Base-by-base conservation (phyloP, 2,797 vertebrate species). In the Gobio occitaniae region DNA sequence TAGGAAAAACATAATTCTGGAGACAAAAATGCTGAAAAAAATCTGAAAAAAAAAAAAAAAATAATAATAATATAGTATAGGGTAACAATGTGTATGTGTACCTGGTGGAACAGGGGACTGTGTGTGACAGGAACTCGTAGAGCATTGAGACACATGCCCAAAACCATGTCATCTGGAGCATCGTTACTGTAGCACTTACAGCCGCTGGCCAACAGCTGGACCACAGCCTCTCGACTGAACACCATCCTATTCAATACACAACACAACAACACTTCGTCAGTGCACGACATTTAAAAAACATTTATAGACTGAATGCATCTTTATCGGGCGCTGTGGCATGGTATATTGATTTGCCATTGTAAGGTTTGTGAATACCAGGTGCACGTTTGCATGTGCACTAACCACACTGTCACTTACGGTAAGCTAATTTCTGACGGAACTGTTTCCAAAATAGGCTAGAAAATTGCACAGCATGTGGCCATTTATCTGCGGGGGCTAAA, bases 71-170 rank as follows among this genome's bases (percentile, higher is more conserved):
- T 50, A 50, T 50, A 50, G 47, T 50, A 63, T n/a, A 59, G 10
- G 59, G 25, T 21, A n/a, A 76, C 21, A 56, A 38, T 76, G 32
- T 77, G 54, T 61, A 36, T 44, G 29, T 74, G 41, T 90, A 99
- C 98, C 97, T 99, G 98, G 91, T 99, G 98, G 90, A 99, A 99
- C 50, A 98, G 97, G 0, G 98, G 95, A 84, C 97, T 98, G 90
- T 99, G 98, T 3, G 97, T 99, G 90, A 97, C 92, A 0, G 96
- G 94, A 72, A 99, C 91, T 41, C 95, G 96, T 16, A 99, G 91
- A 32, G 97, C 96, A 56, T 96, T 97, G 90, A 98, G 96, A 89
- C 98, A 99, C 98, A 99, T 99, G 21, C 98, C 98, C 90, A 99
- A 94, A 87, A 99, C 98, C 98, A 99, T 99, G 91, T 99, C 98